Percentiles rank a stretch among this genome's conserved stretches.
Conservation (phyloP, 2,797 vertebrate species). For the Anomalospiza imberbis region DNA sequence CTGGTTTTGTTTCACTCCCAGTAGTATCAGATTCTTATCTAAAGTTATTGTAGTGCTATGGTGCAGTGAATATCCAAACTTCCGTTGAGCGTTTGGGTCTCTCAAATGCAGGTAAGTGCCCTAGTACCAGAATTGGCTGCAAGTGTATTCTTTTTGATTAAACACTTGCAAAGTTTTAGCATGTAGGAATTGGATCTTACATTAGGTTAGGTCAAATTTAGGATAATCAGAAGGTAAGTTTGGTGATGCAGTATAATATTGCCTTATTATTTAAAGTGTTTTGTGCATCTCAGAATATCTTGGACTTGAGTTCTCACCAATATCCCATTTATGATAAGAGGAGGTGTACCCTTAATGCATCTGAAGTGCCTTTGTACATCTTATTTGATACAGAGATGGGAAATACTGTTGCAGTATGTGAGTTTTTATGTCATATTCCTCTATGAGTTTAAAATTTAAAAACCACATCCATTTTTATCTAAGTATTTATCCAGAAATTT, state of each 20-base stretch:
- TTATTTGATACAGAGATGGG: not conserved
- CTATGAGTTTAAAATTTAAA: not conserved
- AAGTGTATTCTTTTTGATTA: not conserved
- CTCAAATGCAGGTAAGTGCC: not conserved
- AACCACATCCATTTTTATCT: not conserved
- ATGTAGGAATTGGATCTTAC: not conserved
- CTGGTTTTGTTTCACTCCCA: conserved; percentile 23
- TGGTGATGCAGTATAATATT: not conserved
- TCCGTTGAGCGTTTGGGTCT: not conserved
- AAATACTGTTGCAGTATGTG: not conserved
- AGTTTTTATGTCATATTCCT: not conserved
- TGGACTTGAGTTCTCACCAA: not conserved
- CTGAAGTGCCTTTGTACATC: not conserved
- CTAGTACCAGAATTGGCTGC: not conserved
- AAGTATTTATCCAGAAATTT: not conserved
- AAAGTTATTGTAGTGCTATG: not conserved
- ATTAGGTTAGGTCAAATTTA: not conserved
- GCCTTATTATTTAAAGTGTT: not conserved
- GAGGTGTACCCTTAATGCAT: not conserved
- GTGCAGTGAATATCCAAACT: not conserved
- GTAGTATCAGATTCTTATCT: not conserved
- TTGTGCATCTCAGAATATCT: not conserved
- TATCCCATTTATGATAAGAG: not conserved
- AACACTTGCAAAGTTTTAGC: not conserved
- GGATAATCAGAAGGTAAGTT: not conserved